Percentiles rank a stretch among this genome's conserved stretches.
phyloP scores from a whole-genome alignment of 2,113 vertebrate species.

The Halcyon senegalensis region DNA sequence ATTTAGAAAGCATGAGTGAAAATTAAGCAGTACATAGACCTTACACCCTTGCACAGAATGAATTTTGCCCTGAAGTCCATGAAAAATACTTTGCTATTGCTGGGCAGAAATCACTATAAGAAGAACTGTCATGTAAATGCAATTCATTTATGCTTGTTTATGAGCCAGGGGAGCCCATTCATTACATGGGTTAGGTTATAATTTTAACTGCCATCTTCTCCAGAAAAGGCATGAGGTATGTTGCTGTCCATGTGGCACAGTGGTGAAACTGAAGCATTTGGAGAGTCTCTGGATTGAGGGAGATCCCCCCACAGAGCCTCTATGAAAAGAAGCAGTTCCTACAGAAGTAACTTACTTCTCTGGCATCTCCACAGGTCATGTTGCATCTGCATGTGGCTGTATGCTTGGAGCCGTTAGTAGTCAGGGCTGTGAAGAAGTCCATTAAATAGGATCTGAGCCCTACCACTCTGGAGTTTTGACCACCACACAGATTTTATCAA shows the following conservation, averaged over 20 bases:
- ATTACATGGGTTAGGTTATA: neutral
- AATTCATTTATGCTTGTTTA: neutral
- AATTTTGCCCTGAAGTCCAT: neutral
- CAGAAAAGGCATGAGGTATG: neutral
- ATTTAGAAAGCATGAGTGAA: neutral
- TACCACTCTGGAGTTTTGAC: neutral
- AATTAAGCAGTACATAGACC: neutral
- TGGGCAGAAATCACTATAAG: neutral
- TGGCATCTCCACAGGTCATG: neutral
- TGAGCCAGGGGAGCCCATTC: neutral
- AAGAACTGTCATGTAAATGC: neutral
- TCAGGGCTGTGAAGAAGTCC: neutral
- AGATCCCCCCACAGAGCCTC: neutral
- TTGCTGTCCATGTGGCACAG: neutral
- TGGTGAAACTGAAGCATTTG: neutral
- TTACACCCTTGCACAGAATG: neutral
- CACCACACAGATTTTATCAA: neutral
- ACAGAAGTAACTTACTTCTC: neutral
- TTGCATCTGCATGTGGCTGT: neutral
- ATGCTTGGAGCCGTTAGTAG: accelerated
- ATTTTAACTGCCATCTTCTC: neutral
- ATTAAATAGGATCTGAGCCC: neutral
- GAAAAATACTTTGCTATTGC: neutral
- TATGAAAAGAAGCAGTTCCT: neutral
- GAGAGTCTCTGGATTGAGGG: neutral